Evolutionary conservation across 2,113 vertebrate genomes (phyloP).

Genomic region (Cisticola juncidis): DNA sequence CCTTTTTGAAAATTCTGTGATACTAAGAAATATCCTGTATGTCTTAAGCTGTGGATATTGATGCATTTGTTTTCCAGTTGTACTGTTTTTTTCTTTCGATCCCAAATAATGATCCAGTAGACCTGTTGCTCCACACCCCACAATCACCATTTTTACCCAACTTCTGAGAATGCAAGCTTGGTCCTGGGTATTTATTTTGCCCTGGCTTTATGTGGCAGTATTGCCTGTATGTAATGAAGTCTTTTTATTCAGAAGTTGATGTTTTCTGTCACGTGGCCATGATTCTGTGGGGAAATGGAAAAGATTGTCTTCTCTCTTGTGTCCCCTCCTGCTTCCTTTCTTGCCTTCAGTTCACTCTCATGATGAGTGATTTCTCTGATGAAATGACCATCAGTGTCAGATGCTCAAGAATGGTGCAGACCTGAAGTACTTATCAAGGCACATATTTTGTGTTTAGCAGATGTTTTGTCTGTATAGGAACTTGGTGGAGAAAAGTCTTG

Average conservation of each 20-base stretch:
- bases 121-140: neutral
- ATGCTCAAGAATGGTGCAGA: neutral
- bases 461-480: conserved; percentile 53
- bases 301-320: neutral
- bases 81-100: neutral
- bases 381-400: accelerated
- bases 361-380: neutral
- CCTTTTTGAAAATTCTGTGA: neutral
- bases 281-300: neutral
- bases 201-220: neutral
- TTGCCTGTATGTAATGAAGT: neutral
- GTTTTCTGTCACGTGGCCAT: neutral
- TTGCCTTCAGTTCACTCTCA: neutral
- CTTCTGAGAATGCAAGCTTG: neutral
- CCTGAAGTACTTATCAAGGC: neutral
- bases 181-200: neutral
- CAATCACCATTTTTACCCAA: neutral
- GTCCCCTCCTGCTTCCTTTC: neutral
- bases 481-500: conserved; percentile 81
- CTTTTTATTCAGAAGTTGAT: neutral
- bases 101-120: neutral
- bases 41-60: neutral
- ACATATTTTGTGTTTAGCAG: neutral
- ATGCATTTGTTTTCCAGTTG: neutral
- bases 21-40: neutral